A percentile compares a stretch with the other conserved stretches of the same genome.
phyloP scores from a whole-genome alignment of 1,140 invertebrate genomes.

The Varroa destructor region DNA sequence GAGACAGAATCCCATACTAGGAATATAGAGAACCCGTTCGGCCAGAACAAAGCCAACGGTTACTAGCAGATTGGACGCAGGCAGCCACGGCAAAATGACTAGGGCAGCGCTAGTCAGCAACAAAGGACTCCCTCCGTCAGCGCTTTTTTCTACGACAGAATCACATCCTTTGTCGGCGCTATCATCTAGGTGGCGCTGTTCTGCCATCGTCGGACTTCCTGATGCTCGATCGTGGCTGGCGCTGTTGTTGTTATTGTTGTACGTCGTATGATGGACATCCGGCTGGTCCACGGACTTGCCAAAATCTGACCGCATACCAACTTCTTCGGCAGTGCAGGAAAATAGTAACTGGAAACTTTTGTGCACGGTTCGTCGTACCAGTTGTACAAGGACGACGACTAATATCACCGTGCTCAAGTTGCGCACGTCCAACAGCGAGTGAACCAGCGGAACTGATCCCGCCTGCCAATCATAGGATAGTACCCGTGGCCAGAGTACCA shows the following conservation, averaged over 20 bases:
- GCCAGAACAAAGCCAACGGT: constrained; percentile 94
- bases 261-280: background rate
- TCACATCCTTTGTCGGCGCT: no score
- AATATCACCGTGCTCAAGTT: constrained; percentile 38
- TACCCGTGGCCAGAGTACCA: constrained; percentile 43
- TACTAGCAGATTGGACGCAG: constrained; percentile 93
- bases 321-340: no score
- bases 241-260: background rate
- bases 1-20: constrained; percentile 46
- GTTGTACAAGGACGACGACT: constrained; percentile 29
- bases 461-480: constrained; percentile 50
- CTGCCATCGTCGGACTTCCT: background rate
- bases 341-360: background rate
- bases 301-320: no score
- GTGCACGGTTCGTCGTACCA: constrained; percentile 20
- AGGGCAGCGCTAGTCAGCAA: constrained; percentile 32
- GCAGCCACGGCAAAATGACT: constrained; percentile 72
- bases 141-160: no score
- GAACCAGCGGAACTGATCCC: constrained; percentile 46
- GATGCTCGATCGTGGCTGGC: background rate
- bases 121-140: constrained; percentile 4
- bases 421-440: constrained; percentile 41
- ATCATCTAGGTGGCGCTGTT: background rate
- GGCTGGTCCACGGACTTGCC: background rate
- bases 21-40: constrained; percentile 85